phyloP scores from a whole-genome alignment of 2,797 vertebrate species.

The Sphenopsis melanotis region DNA sequence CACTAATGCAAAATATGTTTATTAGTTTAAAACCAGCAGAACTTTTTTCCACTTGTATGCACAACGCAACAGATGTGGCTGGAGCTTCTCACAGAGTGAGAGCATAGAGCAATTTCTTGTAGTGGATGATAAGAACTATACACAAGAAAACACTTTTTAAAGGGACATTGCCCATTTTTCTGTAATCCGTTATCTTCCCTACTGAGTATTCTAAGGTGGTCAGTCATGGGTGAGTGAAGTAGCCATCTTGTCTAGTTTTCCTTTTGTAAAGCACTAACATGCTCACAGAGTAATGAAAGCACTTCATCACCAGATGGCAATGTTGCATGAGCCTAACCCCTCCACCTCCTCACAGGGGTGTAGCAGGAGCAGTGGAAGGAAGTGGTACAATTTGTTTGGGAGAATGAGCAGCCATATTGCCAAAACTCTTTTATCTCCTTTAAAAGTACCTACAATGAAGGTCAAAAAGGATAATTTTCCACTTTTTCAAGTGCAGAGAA shows the following conservation, averaged over 20 bases:
- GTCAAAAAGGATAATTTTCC: conserved; percentile 17
- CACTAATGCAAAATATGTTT: not conserved
- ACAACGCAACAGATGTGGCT: not conserved
- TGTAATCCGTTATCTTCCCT: not conserved
- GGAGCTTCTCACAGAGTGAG: not conserved
- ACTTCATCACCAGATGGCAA: conserved; percentile 43
- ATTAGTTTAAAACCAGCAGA: not conserved
- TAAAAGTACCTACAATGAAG: not conserved
- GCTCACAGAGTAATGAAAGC: not conserved
- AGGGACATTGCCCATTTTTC: not conserved
- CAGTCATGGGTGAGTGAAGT: not conserved
- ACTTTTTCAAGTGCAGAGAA: not conserved
- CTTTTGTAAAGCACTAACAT: not conserved
- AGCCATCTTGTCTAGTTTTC: not conserved
- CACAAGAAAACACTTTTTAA: not conserved
- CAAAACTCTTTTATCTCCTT: conserved; percentile 7
- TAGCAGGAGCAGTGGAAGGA: not conserved
- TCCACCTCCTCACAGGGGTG: not conserved
- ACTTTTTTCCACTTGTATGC: not conserved
- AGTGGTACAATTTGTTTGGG: not conserved
- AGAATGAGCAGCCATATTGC: not conserved
- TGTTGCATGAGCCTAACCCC: conserved; percentile 28
- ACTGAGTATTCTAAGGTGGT: not conserved
- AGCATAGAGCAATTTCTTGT: not conserved
- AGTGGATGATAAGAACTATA: not conserved